A percentile compares a stretch with the other conserved stretches of the same genome.
Evolutionary conservation across 2,888 invertebrate species (phyloP).

Genomic region (Bursaphelenchus okinawaensis): DNA sequence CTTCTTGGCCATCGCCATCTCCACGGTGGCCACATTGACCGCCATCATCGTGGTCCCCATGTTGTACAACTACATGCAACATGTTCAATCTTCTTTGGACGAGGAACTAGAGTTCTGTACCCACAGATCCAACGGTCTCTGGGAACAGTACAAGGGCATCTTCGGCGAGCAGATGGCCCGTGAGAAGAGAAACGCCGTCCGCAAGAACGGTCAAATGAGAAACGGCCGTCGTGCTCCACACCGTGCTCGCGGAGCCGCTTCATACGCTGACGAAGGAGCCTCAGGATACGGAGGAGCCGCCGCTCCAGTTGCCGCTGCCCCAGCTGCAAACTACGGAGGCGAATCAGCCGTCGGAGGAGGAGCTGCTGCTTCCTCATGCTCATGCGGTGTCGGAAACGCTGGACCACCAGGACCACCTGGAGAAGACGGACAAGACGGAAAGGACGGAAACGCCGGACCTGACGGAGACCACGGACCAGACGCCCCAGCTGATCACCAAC

Average conservation of each 20-base stretch:
- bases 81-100: slow-evolving; percentile 50
- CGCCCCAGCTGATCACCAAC: slow-evolving; percentile 20
- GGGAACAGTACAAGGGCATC: slow-evolving; percentile 21
- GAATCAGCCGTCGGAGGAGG: slow-evolving; percentile 10
- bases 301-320: not conserved
- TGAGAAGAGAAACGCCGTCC: slow-evolving; percentile 11
- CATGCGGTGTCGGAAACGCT: slow-evolving; percentile 22
- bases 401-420: slow-evolving; percentile 30
- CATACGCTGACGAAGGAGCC: not conserved
- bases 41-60: slow-evolving; percentile 52
- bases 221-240: not conserved
- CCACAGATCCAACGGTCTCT: slow-evolving; percentile 43
- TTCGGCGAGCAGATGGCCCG: not conserved
- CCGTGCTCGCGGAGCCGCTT: not conserved
- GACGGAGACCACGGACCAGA: slow-evolving; percentile 35
- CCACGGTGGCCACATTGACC: slow-evolving; percentile 37
- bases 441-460: slow-evolving; percentile 45
- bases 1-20: slow-evolving; percentile 32
- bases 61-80: slow-evolving; percentile 55
- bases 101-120: slow-evolving; percentile 52
- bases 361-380: slow-evolving; percentile 11
- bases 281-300: slow-evolving; percentile 1
- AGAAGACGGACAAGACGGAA: slow-evolving; percentile 30
- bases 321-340: slow-evolving; percentile 17
- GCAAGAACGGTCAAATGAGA: slow-evolving; percentile 1